These are phyloP conservation scores for Drosophila multiciliata DNA, from an alignment of 2,888 invertebrate genomes.

Conservation along the genomic window DNA sequence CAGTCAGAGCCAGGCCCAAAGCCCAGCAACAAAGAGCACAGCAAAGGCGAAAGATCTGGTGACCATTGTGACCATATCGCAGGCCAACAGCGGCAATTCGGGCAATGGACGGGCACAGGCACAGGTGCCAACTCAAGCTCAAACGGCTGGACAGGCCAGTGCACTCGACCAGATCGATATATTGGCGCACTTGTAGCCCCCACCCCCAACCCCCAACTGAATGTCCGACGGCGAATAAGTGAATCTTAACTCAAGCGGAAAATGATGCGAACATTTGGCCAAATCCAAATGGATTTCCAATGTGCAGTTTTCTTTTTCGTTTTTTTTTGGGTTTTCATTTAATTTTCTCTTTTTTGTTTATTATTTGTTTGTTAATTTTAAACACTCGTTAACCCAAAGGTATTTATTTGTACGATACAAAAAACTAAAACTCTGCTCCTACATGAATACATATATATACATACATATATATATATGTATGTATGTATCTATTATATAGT, in stretches of 20 bases:
- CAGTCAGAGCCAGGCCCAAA: constrained; percentile 21
- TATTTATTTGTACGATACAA: constrained; percentile 80
- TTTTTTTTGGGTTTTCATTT: constrained; percentile 6
- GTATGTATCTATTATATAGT: constrained; percentile 22
- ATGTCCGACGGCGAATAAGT: not conserved
- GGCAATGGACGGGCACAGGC: constrained; percentile 16
- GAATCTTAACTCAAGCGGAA: constrained; percentile 25
- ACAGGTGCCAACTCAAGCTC: constrained; percentile 35
- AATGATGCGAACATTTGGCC: constrained; percentile 20
- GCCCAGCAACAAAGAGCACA: constrained; percentile 1
- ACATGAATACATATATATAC: constrained; percentile 1
- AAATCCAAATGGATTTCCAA: constrained; percentile 15
- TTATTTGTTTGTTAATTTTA: constrained; percentile 49
- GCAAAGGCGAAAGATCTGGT: constrained; percentile 83
- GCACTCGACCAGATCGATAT: constrained; percentile 84
- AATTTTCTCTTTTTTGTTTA: constrained; percentile 7
- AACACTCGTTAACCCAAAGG: constrained; percentile 81
- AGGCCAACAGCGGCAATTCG: constrained; percentile 46
- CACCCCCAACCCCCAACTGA: not conserved
- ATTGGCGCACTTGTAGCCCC: constrained; percentile 84
- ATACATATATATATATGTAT: not conserved
- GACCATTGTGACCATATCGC: constrained; percentile 85
- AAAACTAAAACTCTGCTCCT: constrained; percentile 62
- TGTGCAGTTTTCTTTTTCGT: constrained; percentile 18
- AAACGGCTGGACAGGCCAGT: constrained; percentile 49